phyloP scores from a whole-genome alignment of 2,888 invertebrate genomes.

The Elysia crispata region DNA sequence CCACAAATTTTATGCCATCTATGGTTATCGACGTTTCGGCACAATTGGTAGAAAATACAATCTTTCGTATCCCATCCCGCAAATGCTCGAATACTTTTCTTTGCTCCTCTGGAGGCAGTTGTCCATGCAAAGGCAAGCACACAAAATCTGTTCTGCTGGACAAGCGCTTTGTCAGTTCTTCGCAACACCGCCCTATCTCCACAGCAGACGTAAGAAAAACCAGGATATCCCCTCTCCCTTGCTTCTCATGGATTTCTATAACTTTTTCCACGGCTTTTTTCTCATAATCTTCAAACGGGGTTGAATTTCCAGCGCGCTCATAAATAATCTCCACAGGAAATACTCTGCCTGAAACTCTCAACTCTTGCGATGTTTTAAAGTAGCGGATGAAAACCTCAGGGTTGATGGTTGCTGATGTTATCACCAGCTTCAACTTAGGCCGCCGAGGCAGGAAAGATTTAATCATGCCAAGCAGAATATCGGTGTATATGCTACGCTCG shows the following conservation, averaged over 20 bases:
- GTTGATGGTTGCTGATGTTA: slow-evolving; percentile 77
- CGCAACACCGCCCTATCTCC: slow-evolving; percentile 72
- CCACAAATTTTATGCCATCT: slow-evolving; percentile 76
- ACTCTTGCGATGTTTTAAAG: slow-evolving; percentile 65
- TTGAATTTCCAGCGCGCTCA: slow-evolving; percentile 47
- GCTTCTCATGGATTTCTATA: slow-evolving; percentile 65
- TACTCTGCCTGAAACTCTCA: slow-evolving; percentile 72
- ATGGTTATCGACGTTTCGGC: slow-evolving; percentile 78
- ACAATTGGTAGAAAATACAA: slow-evolving; percentile 77
- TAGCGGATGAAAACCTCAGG: slow-evolving; percentile 71
- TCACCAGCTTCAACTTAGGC: slow-evolving; percentile 71
- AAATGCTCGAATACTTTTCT: slow-evolving; percentile 67
- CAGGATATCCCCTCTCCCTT: slow-evolving; percentile 73
- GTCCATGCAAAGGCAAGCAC: slow-evolving; percentile 70
- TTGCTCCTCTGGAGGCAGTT: slow-evolving; percentile 73
- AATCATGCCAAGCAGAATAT: slow-evolving; percentile 75
- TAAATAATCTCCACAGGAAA: slow-evolving; percentile 75
- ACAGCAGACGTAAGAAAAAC: slow-evolving; percentile 76
- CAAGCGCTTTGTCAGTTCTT: slow-evolving; percentile 52
- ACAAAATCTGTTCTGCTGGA: slow-evolving; percentile 50
- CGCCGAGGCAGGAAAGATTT: slow-evolving; percentile 65
- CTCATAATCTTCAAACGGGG: slow-evolving; percentile 59
- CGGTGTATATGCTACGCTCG: slow-evolving; percentile 76
- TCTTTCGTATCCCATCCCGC: slow-evolving; percentile 66
- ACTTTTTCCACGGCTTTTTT: slow-evolving; percentile 67